A percentile compares a stretch with the other conserved stretches of the same genome.
These are phyloP conservation scores for Linurgus olivaceus DNA, from an alignment of 2,797 vertebrate genomes.

Conservation along the genomic window DNA sequence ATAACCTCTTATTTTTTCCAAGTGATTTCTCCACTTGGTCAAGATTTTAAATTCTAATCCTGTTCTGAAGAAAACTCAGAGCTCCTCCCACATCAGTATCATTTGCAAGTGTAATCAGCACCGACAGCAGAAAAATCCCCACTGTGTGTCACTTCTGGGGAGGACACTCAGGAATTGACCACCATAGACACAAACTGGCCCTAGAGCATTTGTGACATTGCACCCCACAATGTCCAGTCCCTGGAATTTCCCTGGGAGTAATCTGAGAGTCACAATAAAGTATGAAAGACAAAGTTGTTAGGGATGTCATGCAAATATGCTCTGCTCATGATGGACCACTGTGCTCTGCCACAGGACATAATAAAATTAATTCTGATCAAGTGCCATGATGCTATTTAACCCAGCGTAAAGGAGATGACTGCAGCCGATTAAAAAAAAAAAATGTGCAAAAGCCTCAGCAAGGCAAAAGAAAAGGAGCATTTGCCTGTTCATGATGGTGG, in stretches of 20 bases:
- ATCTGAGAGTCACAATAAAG: background rate
- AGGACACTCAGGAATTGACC: background rate
- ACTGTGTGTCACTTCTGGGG: background rate
- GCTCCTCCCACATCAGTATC: background rate
- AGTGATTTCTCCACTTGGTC: background rate
- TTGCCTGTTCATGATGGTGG: background rate
- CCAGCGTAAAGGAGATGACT: background rate
- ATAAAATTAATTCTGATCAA: background rate
- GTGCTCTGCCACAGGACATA: background rate
- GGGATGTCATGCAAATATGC: background rate
- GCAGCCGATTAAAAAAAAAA: background rate
- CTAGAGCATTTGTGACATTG: accelerated
- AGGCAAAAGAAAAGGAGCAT: background rate
- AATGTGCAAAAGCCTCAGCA: background rate
- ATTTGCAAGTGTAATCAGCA: background rate
- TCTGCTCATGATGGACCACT: background rate
- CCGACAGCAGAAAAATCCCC: background rate
- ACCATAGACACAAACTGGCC: background rate
- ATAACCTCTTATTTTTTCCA: background rate
- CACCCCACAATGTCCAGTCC: background rate
- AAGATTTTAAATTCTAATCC: background rate
- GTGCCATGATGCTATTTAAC: background rate
- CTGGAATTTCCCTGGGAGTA: background rate
- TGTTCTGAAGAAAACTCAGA: background rate
- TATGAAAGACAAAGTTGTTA: background rate